Conservation (phyloP, 2,888 invertebrate genomes). For the Amphipyra berbera region DNA sequence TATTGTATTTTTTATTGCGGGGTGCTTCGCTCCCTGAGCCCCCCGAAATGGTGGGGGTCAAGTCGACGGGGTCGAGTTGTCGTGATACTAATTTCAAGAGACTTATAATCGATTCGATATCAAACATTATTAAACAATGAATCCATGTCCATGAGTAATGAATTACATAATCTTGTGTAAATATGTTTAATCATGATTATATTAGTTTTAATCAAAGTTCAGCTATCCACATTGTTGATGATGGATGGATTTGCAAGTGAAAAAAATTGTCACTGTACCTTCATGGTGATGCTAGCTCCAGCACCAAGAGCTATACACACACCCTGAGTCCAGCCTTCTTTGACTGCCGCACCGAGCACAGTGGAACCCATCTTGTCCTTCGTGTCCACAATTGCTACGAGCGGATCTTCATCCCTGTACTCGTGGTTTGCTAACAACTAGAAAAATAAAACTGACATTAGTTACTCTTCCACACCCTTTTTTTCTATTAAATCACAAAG, state of each 20-base stretch:
- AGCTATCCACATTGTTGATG: background rate
- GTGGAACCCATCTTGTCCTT: slow-evolving; percentile 59
- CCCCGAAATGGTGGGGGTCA: too few relatives aligned
- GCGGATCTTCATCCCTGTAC: slow-evolving; percentile 17
- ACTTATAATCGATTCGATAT: too few relatives aligned
- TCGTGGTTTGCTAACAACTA: slow-evolving; percentile 43
- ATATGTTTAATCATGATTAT: too few relatives aligned
- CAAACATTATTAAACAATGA: too few relatives aligned
- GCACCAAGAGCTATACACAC: slow-evolving; percentile 82
- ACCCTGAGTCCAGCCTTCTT: slow-evolving; percentile 79
- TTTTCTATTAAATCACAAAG: too few relatives aligned
- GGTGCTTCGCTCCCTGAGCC: too few relatives aligned
- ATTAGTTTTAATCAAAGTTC: background rate
- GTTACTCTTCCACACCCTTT: too few relatives aligned
- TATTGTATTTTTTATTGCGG: too few relatives aligned
- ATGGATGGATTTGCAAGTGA: background rate
- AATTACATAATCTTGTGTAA: too few relatives aligned
- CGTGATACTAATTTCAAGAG: too few relatives aligned
- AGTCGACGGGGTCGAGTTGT: too few relatives aligned
- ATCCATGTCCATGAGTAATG: too few relatives aligned
- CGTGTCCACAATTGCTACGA: slow-evolving; percentile 40
- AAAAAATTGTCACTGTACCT: slow-evolving; percentile 29
- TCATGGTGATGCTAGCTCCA: slow-evolving; percentile 80
- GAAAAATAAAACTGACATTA: slow-evolving; percentile 6
- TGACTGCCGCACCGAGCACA: slow-evolving; percentile 81